Conservation (phyloP, 1,140 invertebrate species). For the Philotrypesis tridentata region DNA sequence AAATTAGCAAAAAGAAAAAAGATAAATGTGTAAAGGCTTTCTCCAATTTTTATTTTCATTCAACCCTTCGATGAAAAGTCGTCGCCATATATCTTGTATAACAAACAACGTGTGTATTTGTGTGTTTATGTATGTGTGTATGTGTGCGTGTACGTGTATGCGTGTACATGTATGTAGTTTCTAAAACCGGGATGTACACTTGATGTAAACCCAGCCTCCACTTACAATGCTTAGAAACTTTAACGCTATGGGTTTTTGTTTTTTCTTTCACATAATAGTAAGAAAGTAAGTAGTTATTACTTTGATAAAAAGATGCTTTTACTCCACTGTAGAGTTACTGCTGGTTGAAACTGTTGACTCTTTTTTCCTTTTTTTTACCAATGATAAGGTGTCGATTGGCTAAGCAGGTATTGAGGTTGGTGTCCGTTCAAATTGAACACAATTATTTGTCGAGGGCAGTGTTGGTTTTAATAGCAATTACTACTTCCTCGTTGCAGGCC, state of each 20-base stretch:
- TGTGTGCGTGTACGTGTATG: conserved; percentile 52
- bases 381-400: conserved; percentile 70
- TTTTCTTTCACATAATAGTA: conserved; percentile 61
- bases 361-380: conserved; percentile 62
- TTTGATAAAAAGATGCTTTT: conserved; percentile 68
- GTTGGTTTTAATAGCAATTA: conserved; percentile 95
- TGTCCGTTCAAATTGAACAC: conserved; percentile 70
- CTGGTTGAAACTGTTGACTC: conserved; percentile 65
- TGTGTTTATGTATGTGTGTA: conserved; percentile 55
- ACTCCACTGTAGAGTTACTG: conserved; percentile 65
- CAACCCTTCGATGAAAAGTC: conserved; percentile 69
- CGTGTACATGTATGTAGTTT: conserved; percentile 53
- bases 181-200: conserved; percentile 62
- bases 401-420: conserved; percentile 68
- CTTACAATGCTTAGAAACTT: conserved; percentile 68
- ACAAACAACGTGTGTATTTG: conserved; percentile 68
- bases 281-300: conserved; percentile 66
- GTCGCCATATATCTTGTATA: conserved; percentile 69
- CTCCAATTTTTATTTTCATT: conserved; percentile 70
- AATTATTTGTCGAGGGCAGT: conserved; percentile 93
- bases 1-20: conserved; percentile 62
- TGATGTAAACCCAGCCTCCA: conserved; percentile 58
- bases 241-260: conserved; percentile 58
- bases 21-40: conserved; percentile 69
- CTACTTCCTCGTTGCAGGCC: conserved; percentile 93